Conservation (phyloP, 1,140 invertebrate species). For the Drosophila truncata region DNA sequence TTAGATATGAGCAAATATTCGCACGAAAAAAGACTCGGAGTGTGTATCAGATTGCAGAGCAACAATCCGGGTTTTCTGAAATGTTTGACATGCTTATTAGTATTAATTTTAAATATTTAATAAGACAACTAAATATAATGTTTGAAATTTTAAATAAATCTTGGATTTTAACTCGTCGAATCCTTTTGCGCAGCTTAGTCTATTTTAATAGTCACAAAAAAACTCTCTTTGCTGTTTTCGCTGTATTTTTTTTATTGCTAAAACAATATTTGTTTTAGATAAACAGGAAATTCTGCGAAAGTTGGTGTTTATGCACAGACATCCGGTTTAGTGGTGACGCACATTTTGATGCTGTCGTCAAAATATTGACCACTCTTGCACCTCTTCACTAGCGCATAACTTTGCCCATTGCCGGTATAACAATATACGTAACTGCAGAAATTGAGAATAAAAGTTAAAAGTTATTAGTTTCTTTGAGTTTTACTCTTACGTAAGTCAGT, state of each 20-base stretch:
- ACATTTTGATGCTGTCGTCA: neutral
- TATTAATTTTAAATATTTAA: neutral
- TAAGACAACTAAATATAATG: neutral
- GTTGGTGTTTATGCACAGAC: neutral
- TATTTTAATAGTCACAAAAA: neutral
- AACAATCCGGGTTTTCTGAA: neutral
- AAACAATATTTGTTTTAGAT: neutral
- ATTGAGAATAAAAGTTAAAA: neutral
- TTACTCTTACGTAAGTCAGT: neutral
- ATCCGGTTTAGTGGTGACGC: neutral
- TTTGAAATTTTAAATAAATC: neutral
- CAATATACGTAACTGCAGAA: neutral
- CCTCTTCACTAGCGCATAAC: neutral
- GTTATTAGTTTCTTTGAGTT: neutral
- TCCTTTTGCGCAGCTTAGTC: neutral
- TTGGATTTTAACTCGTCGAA: neutral
- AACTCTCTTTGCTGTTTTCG: neutral
- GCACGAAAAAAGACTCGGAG: neutral
- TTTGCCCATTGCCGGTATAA: neutral
- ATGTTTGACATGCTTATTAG: neutral
- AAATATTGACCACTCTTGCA: neutral
- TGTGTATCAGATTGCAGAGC: neutral
- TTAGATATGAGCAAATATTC: conserved; percentile 24
- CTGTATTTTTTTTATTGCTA: neutral
- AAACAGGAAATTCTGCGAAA: conserved; percentile 13